Base-by-base conservation (phyloP, 2,113 vertebrate genomes). In the Sturnus vulgaris region DNA sequence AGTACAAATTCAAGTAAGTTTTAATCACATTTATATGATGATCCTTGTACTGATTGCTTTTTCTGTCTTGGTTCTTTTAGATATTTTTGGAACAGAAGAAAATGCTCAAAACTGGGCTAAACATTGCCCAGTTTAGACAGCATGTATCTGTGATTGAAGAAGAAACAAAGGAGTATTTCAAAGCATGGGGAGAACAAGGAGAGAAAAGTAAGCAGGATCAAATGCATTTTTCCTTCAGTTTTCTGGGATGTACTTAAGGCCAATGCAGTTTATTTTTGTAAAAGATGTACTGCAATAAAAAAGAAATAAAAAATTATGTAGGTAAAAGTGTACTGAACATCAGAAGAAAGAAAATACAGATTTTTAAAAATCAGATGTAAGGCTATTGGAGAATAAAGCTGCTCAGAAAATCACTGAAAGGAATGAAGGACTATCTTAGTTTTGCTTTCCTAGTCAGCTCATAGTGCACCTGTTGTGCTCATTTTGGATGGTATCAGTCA, bases 41-140 rank as follows among this genome's bases (percentile, higher is more conserved):
- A 42, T 44, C 6, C 5, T 68, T 82, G 24, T 72, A 46, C 31
- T 86, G 59, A 91, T 21, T 70, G 27, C 10, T 79, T 65, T 77
- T 92, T 42, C 30, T 92, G 7, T 76, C 35, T 83, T 82, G 60
- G 6, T 85, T 77, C 20, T 66, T 81, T 7, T 94, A 99, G 99
- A 37, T 99, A 64, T 99, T 99, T 96, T 96, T 99, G 98, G 99
- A 99, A 91, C 99, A 99, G 94, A 99, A 99, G 98, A 99, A 99
- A 97, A 99, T 99, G 98, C 93, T 99, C 88, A 99, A 99, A 98
- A 99, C 98, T 3, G 99, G 99, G 5, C 97, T 99, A 88, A 99
- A 99, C 88, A 98, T 99, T 31, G 98, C 98, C 77, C 99, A 98
- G 15, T 99, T 99, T 83, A 99, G 97, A 93, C 97, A 98, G 44